phyloP scores from a whole-genome alignment of 2,797 vertebrate genomes.

The Sitta carolinensis region DNA sequence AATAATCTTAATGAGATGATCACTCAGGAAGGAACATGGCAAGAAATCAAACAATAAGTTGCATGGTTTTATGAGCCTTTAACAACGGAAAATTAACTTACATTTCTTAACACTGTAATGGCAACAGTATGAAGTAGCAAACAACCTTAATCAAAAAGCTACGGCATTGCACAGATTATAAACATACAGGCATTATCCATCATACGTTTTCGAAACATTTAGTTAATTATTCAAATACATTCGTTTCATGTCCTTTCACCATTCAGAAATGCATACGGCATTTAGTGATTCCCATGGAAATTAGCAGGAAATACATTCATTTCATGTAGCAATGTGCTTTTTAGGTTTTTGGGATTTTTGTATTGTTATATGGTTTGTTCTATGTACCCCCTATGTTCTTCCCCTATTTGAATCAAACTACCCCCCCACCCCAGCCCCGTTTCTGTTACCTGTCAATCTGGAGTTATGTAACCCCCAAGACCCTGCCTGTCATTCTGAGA shows the following conservation, averaged over 20 bases:
- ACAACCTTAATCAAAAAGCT: not conserved
- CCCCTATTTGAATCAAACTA: too few relatives aligned
- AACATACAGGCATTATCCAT: not conserved
- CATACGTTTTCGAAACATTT: not conserved
- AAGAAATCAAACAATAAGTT: conserved; percentile 20
- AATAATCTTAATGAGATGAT: conserved; percentile 1
- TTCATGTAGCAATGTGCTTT: too few relatives aligned
- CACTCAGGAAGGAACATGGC: not conserved
- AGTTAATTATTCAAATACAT: not conserved
- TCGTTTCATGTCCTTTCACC: not conserved
- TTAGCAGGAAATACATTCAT: not conserved
- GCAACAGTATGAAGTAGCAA: not conserved
- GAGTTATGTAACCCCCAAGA: too few relatives aligned
- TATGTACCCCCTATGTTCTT: too few relatives aligned
- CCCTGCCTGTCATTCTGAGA: too few relatives aligned
- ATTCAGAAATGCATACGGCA: not conserved
- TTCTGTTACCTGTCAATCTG: too few relatives aligned
- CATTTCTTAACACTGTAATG: not conserved
- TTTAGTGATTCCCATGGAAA: not conserved
- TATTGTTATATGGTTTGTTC: too few relatives aligned
- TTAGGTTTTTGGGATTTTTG: too few relatives aligned
- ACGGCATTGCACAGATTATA: not conserved
- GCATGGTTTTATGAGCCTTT: not conserved
- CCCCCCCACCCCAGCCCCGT: too few relatives aligned
- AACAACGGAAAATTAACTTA: conserved; percentile 1